phyloP scores from a whole-genome alignment of 2,797 vertebrate species.

The Orientallactaga sibirica region DNA sequence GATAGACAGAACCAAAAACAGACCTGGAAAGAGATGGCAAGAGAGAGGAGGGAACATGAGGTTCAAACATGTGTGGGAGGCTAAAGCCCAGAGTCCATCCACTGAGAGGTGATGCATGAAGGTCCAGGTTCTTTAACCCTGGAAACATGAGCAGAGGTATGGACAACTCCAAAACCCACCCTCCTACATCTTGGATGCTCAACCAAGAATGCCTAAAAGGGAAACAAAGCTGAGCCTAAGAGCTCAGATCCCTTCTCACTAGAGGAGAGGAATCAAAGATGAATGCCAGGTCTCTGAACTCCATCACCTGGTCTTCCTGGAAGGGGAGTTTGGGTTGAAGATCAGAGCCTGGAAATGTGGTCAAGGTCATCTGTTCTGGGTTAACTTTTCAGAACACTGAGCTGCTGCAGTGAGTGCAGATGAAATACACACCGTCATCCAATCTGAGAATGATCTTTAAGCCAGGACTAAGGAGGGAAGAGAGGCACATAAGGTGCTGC shows the following conservation, averaged over 20 bases:
- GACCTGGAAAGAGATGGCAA: background rate
- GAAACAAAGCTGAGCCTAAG: background rate
- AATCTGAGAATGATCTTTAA: background rate
- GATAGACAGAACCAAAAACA: background rate
- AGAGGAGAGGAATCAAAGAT: background rate
- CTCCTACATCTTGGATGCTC: background rate
- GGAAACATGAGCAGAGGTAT: too few species aligned
- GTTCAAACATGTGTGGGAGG: background rate
- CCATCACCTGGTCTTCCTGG: too few species aligned
- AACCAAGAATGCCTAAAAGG: background rate
- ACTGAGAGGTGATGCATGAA: background rate
- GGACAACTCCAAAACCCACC: background rate
- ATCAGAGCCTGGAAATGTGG: background rate
- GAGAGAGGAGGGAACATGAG: background rate
- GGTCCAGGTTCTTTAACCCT: background rate
- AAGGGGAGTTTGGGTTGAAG: background rate
- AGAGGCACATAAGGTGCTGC: background rate
- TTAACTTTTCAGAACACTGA: background rate
- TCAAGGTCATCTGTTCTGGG: background rate
- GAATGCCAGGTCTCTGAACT: background rate
- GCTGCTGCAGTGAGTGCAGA: background rate
- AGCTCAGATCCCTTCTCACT: background rate
- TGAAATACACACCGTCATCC: background rate
- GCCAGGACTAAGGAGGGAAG: background rate
- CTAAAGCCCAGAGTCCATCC: background rate